Evolutionary conservation across 2,888 invertebrate genomes (phyloP).

Genomic region (Caenorhabditis imperialis): DNA sequence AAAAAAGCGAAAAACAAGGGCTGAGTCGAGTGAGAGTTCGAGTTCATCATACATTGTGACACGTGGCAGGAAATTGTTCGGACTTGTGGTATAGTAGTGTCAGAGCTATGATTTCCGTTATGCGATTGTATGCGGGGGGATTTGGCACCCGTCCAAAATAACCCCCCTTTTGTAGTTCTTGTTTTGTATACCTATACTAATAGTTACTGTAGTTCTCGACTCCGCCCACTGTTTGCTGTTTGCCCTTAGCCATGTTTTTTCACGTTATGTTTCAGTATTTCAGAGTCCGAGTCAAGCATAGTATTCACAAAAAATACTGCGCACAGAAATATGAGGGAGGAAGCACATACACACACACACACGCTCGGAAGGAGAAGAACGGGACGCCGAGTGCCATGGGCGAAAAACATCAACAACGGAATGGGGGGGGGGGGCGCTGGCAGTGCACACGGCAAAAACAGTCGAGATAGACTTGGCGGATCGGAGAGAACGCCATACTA

Average conservation of each 20-base stretch:
- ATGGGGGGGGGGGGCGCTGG: conserved; percentile 35
- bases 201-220: too few species aligned
- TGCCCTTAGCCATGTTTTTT: too few species aligned
- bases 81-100: background rate
- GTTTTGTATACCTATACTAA: too few species aligned
- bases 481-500: conserved; percentile 49
- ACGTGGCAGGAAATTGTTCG: background rate
- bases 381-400: conserved; percentile 52
- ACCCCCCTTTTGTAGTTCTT: too few species aligned
- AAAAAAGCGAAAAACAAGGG: conserved; percentile 35
- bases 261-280: too few species aligned
- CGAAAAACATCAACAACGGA: conserved; percentile 63
- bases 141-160: too few species aligned
- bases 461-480: conserved; percentile 40
- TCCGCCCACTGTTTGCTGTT: too few species aligned
- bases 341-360: conserved; percentile 23
- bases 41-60: too few species aligned
- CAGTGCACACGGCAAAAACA: conserved; percentile 57
- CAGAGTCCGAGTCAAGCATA: conserved; percentile 16
- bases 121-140: too few species aligned
- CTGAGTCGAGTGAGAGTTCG: conserved; percentile 13
- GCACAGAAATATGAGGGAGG: conserved; percentile 38
- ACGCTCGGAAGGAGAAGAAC: conserved; percentile 40
- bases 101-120: too few species aligned
- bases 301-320: conserved; percentile 23